Evolutionary conservation across 2,888 invertebrate species (phyloP), one percentile per base, ranked within the genome.

Genomic region (Allygus modestus): DNA sequence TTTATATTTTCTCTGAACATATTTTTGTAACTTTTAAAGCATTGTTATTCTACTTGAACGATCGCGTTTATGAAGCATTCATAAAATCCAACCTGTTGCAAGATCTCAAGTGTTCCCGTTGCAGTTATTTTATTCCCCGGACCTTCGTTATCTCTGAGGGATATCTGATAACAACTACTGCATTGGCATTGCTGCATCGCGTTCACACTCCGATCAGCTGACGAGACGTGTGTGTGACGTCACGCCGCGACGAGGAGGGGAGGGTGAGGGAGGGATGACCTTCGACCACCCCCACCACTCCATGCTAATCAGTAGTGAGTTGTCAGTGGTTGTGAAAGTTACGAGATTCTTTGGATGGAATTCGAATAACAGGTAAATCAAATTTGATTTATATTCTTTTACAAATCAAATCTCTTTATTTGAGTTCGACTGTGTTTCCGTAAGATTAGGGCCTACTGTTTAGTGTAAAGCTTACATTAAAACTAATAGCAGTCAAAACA

Each of bases 301-400:
- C 26, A 65, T 65, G 31, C 17, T 65, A 65, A 65, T 65, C 65
- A 65, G 65, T 65, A 28, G 31, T 65, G 65, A 65, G 65, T 65
- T 65, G 65, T 65, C 65, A 65, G 65, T 65, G 65, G 65, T 65
- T 26, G 65, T 65, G 65, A 65, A 65, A 65, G 65, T 65, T 65
- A 26, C 65, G 23, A 31, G 17, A 58, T 9, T 23, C 58, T 15
- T 1, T 31, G 65, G 17, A 65, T 65, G 65, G 65, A 65, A 65
- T 65, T 65, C 65, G 65, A 65, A 26, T 28, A 65, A 65, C 65
- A 65, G 65, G 65, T 65, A 17, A 12, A 65, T 65, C 4, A 17
- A 17, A 12, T 46, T 12, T 12, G 46, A 17, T 46, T 46, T 46
- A 17, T 1, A 12, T 23, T 54, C 51, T n/a, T n/a, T n/a, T n/a